Conservation (phyloP, 2,113 vertebrate genomes). For the Lasiurus borealis region DNA sequence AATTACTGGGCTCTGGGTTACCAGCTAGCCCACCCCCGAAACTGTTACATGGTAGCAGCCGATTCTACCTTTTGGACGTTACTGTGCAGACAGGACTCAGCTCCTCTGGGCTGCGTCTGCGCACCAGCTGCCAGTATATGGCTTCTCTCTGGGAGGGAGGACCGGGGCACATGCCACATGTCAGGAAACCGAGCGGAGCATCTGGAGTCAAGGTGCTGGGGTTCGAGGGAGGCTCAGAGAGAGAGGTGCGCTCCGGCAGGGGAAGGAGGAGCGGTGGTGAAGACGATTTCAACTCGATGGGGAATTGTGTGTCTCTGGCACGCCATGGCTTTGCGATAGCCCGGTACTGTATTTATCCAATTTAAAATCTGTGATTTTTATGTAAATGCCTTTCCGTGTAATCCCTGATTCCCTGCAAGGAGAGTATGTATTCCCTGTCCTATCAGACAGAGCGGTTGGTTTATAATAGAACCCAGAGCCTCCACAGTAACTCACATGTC, state of each 20-base stretch:
- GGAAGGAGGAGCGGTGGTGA: slow-evolving; percentile 29
- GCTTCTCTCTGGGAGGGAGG: neutral
- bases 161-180: neutral
- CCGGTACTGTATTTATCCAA: neutral
- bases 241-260: neutral
- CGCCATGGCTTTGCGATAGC: neutral
- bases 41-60: neutral
- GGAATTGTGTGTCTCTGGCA: neutral
- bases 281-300: slow-evolving; percentile 38
- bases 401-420: neutral
- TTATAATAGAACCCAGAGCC: slow-evolving; percentile 25
- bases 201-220: neutral
- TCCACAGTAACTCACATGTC: neutral
- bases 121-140: neutral
- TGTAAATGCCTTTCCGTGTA: neutral
- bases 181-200: neutral
- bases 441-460: neutral
- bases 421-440: neutral
- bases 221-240: neutral
- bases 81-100: neutral
- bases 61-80: neutral
- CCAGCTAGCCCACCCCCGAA: neutral
- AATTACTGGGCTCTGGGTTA: neutral
- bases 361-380: slow-evolving; percentile 37
- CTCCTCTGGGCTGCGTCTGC: neutral